Evolutionary conservation across 2,113 vertebrate genomes (phyloP), one percentile per base, ranked within the genome.

Genomic region (Brachyhypopomus occidentalis): DNA sequence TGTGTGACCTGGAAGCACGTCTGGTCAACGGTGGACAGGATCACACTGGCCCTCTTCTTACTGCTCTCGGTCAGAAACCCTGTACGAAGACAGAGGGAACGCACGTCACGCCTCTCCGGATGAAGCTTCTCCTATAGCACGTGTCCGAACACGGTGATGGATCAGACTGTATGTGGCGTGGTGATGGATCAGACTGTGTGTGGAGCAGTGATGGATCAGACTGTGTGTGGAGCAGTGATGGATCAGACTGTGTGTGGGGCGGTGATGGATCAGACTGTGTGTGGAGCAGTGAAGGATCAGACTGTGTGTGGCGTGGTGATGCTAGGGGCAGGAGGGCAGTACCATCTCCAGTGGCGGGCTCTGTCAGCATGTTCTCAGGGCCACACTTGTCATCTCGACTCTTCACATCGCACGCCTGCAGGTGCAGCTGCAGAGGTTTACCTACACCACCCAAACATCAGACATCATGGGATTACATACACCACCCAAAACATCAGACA

Each of bases 331-430:
- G 23, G 30, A 11, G 34, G 22, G 12, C 19, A 41, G 89, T 92
- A 98, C 98, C 98, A 2, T 99, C 98, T 72, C 97, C 96, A 3
- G 94, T 95, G 91, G 94, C 93, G 0, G 96, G 93, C 56, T 98
- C 96, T 2, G 91, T 89, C 7, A 99, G 93, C 85, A 99, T 95
- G 88, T 96, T 98, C 91, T 98, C 96, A 12, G 98, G 96, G 41
- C 97, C 98, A 0, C 96, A 97, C 83, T 98, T 98, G 77, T 98
- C 96, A 84, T 98, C 98, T 89, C 98, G 98, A 30, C 97, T 96
- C 88, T 99, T 99, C 2, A 97, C 96, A 83, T 99, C 97, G 88
- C 97, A 99, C 0, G 97, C 98, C 84, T 97, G 96, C 66, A 99
- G 86, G 80, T 93, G 95, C 22, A 98, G 90, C 77, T 94, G 95